Evolutionary conservation across 2,113 vertebrate genomes (phyloP), one percentile per base, ranked within the genome.

Genomic region (Scartelaos histophorus): DNA sequence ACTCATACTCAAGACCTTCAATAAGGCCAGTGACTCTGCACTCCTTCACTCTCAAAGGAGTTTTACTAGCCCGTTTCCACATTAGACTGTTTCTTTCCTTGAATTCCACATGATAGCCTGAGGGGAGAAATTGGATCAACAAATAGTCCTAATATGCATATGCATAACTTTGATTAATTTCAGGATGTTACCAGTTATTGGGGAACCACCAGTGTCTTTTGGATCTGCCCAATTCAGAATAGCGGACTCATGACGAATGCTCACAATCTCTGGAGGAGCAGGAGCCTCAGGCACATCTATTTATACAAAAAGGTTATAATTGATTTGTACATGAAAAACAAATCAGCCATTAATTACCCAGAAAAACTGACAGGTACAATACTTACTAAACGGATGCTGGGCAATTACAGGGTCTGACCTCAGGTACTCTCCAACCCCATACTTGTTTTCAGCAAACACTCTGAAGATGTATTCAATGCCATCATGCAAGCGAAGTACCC

Each of bases 361-460:
- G 0, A 64, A n/a, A n/a, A 35, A 13, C 25, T 29, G 25, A 34
- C 1, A 64, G 3, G 15, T 29, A 35, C 7, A 24, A 49, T 61
- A 94, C 96, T 94, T 90, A 99, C 98, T 94, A 88, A 99, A 99
- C 79, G 98, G 98, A 95, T 99, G 97, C 81, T 95, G 96, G 72
- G 98, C 98, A 66, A 98, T 70, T 38, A 99, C 87, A 58, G 96
- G 93, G 3, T 97, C 96, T 25, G 98, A 99, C 91, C 95, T 97
- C 76, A 99, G 94, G 78, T 93, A 94, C 88, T 98, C 96, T 57
- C 98, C 97, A 72, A 99, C 90, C 70, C 98, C 98, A 0, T 98
- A 98, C 87, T 98, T 99, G 87, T 99, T 99, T 92, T 99, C 98
- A 19, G 98, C 98, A 68, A 94, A 97, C 73, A 99, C 95, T 90